Evolutionary conservation across 2,888 invertebrate genomes (phyloP).

Genomic region (Steinernema scapterisci): DNA sequence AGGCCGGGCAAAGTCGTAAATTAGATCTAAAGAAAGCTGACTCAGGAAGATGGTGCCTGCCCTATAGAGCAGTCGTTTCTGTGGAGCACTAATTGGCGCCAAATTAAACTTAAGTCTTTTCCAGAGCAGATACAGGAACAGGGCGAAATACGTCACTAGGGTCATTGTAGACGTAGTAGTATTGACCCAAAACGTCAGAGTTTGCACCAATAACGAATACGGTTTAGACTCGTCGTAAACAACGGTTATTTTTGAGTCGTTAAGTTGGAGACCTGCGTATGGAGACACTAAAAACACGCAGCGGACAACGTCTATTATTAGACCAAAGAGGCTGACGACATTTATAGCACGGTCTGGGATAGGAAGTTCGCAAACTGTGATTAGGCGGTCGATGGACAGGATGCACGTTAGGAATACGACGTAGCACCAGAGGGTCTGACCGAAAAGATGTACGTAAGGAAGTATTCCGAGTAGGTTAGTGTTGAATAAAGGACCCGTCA

Average conservation of each 20-base stretch:
- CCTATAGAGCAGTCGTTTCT: neutral
- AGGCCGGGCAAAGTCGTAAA: neutral
- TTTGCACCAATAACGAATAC: neutral
- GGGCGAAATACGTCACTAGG: neutral
- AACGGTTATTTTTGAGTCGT: neutral
- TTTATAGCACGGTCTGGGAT: neutral
- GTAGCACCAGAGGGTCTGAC: neutral
- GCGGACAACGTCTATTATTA: neutral
- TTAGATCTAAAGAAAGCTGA: neutral
- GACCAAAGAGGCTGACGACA: neutral
- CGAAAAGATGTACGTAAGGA: neutral
- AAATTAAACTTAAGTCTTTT: neutral
- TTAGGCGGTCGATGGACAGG: neutral
- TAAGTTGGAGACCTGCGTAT: neutral
- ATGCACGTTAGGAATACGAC: neutral
- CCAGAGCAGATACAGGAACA: neutral
- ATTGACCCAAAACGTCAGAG: neutral
- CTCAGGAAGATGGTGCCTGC: neutral
- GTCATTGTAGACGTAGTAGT: neutral
- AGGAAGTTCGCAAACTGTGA: neutral
- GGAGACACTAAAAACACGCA: neutral
- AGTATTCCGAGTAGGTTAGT: neutral
- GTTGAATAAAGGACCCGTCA: neutral
- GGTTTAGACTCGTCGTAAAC: neutral
- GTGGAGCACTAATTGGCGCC: neutral